Base-by-base conservation (phyloP, 2,797 vertebrate species). In the Loris lydekkerianus region DNA sequence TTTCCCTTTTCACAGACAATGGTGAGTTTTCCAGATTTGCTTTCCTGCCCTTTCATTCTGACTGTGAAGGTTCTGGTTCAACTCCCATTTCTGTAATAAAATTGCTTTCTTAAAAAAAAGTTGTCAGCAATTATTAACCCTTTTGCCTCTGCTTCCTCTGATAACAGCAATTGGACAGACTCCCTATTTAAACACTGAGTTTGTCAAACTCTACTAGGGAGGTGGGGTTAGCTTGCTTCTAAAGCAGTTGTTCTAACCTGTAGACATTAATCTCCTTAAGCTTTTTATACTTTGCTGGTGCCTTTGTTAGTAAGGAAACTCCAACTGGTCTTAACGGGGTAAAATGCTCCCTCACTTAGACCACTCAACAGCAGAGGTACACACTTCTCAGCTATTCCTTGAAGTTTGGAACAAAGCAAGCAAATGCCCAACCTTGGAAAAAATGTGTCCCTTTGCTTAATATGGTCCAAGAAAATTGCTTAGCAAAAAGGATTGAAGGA, bases 391-490 rank as follows among this genome's bases (percentile, higher is more conserved):
- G 29, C 40, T 69, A 86, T 27, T 34, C 69, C 67, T 76, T 82
- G 84, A 87, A 86, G 77, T 87, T 83, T 53, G 17, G 9, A 87
- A 96, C n/a, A 85, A 49, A 92, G 31, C 49, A 77, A 91, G 78
- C 43, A 69, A 83, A 91, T 21, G 56, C 5, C 21, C 70, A 58
- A 90, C 93, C 89, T 87, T 95, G 37, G 56, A 63, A 69, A 97
- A 97, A 97, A 97, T 95, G 75, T 87, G 63, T 96, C 73, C 63
- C 63, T 92, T 97, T 91, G 97, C 91, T 95, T 73, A 89, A 98
- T 94, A 97, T 96, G 93, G 75, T 72, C 96, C 92, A 93, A 97
- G 96, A 98, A 98, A 98, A 97, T 98, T 96, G 96, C 96, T 98
- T 97, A 93, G 86, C 83, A 94, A 97, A 98, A 97, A 97, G 81